These are phyloP conservation scores for Habropoda laboriosa DNA, from an alignment of 1,140 invertebrate species.

Conservation along the genomic window DNA sequence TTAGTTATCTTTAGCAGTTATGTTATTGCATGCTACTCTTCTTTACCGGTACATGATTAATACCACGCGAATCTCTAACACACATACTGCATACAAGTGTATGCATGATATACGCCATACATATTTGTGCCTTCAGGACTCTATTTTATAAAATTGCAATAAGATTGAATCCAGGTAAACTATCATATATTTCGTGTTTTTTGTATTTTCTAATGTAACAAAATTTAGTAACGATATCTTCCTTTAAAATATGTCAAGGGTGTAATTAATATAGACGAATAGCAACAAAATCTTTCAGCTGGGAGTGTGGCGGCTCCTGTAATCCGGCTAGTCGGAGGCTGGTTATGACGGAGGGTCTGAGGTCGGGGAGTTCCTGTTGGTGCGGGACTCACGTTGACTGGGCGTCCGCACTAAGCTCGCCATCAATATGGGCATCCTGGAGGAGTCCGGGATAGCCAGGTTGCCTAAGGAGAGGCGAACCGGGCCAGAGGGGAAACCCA, in stretches of 20 bases:
- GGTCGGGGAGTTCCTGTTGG: conserved; percentile 89
- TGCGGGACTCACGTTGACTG: conserved; percentile 88
- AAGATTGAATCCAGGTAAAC: neutral
- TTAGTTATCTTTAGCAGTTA: neutral
- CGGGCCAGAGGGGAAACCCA: conserved; percentile 98
- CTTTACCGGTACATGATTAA: neutral
- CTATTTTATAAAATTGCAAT: neutral
- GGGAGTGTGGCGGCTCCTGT: conserved; percentile 95
- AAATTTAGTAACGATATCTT: neutral
- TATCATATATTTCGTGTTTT: too few species aligned
- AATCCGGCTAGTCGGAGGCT: conserved; percentile 96
- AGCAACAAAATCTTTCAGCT: conserved; percentile 82
- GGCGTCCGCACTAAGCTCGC: conserved; percentile 94
- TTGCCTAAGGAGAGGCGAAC: conserved; percentile 96
- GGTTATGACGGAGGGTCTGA: conserved; percentile 91
- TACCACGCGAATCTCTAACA: too few species aligned
- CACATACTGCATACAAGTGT: neutral
- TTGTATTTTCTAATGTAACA: too few species aligned
- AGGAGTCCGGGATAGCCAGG: conserved; percentile 92
- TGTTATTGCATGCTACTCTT: neutral
- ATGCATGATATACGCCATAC: neutral
- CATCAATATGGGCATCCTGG: conserved; percentile 94
- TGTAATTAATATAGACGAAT: conserved; percentile 46
- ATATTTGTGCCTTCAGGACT: neutral
- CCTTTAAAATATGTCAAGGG: neutral